phyloP scores from a whole-genome alignment of 2,888 invertebrate species.

The Oscheius onirici region DNA sequence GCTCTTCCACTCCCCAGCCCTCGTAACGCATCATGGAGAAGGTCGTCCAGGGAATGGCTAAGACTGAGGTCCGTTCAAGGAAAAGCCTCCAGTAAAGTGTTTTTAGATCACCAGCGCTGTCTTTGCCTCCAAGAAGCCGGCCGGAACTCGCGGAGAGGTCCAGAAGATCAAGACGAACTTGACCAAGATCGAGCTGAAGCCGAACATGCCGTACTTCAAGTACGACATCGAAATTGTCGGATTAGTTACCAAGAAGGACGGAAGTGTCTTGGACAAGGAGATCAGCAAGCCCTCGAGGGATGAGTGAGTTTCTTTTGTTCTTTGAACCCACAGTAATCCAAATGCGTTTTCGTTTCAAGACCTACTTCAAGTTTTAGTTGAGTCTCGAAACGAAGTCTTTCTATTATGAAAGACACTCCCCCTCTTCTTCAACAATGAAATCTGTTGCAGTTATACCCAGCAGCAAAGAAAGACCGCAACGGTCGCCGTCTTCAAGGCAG shows the following conservation, averaged over 20 bases:
- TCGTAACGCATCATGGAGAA: not conserved
- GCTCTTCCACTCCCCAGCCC: not conserved
- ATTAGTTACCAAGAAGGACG: not conserved
- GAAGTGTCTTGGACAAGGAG: constrained; percentile 24
- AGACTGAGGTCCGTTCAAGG: not conserved
- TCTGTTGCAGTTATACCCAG: constrained; percentile 26
- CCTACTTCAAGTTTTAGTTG: too few species aligned
- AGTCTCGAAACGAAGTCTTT: too few species aligned
- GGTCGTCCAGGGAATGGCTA: not conserved
- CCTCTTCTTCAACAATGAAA: too few species aligned
- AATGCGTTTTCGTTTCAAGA: too few species aligned
- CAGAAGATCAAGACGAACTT: not conserved
- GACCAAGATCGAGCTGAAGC: constrained; percentile 16
- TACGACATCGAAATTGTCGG: constrained; percentile 10
- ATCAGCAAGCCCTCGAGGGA: constrained; percentile 45
- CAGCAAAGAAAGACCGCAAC: constrained; percentile 15
- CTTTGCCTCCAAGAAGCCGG: constrained; percentile 11
- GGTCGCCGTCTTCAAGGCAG: constrained; percentile 14
- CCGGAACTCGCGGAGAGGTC: not conserved
- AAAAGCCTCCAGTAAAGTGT: not conserved
- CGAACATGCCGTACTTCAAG: constrained; percentile 23
- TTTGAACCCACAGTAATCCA: not conserved
- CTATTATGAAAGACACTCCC: too few species aligned
- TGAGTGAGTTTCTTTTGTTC: constrained; percentile 37
- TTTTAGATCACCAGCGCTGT: not conserved